Evolutionary conservation across 2,113 vertebrate species (phyloP).

Genomic region (Pao palembangensis): DNA sequence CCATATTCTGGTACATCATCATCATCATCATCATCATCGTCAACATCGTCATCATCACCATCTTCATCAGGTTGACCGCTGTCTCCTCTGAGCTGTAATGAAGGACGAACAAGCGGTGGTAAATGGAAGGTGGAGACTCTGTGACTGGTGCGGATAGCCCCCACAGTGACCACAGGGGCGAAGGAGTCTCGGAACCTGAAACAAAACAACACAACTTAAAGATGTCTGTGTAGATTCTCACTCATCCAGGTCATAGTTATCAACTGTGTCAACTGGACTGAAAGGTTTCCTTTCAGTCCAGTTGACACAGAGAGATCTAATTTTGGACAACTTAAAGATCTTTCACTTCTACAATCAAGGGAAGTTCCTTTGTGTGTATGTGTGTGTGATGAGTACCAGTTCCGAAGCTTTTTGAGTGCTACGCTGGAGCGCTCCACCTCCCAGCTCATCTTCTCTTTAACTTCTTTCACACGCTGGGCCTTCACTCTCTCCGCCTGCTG

Average conservation of each 20-base stretch:
- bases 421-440: conserved; percentile 78
- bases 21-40: too few species aligned
- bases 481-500: conserved; percentile 75
- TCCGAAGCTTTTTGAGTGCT: conserved; percentile 80
- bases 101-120: conserved; percentile 49
- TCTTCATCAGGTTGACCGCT: conserved; percentile 4
- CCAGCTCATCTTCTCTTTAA: conserved; percentile 82
- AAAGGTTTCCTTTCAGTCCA: too few species aligned
- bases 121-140: conserved; percentile 82
- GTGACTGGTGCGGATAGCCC: conserved; percentile 78
- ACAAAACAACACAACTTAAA: conserved; percentile 1
- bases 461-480: conserved; percentile 67
- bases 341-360: not conserved
- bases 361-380: not conserved
- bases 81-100: conserved; percentile 27
- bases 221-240: too few species aligned
- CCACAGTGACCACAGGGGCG: conserved; percentile 75
- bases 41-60: not conserved
- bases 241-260: too few species aligned
- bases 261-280: too few species aligned
- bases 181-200: conserved; percentile 78
- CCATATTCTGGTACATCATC: conserved; percentile 31
- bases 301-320: too few species aligned
- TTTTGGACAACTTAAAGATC: too few species aligned
- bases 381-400: conserved; percentile 64